Evolutionary conservation across 2,888 invertebrate species (phyloP).

Genomic region (Lycophotia porphyrea): DNA sequence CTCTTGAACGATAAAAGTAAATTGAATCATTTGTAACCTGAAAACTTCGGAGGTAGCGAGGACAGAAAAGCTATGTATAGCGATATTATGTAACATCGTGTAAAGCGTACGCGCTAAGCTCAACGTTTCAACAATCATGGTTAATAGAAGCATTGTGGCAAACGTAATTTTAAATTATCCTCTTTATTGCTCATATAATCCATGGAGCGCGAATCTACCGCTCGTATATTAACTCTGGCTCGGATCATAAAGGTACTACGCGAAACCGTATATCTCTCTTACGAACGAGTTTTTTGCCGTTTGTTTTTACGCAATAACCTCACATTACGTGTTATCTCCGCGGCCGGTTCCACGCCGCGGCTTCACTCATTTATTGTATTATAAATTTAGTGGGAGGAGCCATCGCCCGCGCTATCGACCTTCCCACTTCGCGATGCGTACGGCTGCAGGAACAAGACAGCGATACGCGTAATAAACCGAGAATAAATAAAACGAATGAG

Average conservation of each 20-base stretch:
- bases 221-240: slow-evolving; percentile 82
- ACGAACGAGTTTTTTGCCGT: slow-evolving; percentile 84
- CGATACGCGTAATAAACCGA: slow-evolving; percentile 78
- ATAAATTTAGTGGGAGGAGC: slow-evolving; percentile 89
- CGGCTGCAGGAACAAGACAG: slow-evolving; percentile 83
- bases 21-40: slow-evolving; percentile 67
- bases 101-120: slow-evolving; percentile 64
- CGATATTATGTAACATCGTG: slow-evolving; percentile 61
- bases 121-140: slow-evolving; percentile 76
- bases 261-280: slow-evolving; percentile 83
- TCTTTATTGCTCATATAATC: slow-evolving; percentile 85
- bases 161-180: slow-evolving; percentile 86
- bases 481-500: slow-evolving; percentile 78
- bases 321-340: slow-evolving; percentile 85
- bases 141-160: slow-evolving; percentile 82
- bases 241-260: slow-evolving; percentile 84
- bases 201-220: slow-evolving; percentile 82
- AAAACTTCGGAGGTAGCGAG: slow-evolving; percentile 59
- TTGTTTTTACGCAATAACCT: slow-evolving; percentile 88
- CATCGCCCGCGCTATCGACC: slow-evolving; percentile 79
- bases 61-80: slow-evolving; percentile 44
- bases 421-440: slow-evolving; percentile 83
- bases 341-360: slow-evolving; percentile 83
- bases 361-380: slow-evolving; percentile 88
- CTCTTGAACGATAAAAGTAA: slow-evolving; percentile 63